These are phyloP conservation scores for Trachelus tabidus DNA, from an alignment of 2,888 invertebrate genomes.

Conservation along the genomic window DNA sequence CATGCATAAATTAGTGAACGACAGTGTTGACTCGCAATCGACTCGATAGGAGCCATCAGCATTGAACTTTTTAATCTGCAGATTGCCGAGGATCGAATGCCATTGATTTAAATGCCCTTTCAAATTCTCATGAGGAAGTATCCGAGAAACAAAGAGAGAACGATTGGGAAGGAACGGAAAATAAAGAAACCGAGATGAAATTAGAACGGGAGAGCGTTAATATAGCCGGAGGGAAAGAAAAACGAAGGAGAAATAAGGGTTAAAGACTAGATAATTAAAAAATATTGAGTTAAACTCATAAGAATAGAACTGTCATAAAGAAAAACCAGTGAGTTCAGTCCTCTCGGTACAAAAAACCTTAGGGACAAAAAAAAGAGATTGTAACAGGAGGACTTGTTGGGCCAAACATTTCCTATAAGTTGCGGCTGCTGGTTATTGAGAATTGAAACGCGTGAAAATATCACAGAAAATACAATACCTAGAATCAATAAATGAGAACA, in stretches of 20 bases:
- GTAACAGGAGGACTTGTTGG: background rate
- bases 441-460: slow-evolving; percentile 4
- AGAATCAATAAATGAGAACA: background rate
- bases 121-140: background rate
- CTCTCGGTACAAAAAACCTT: background rate
- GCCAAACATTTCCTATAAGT: background rate
- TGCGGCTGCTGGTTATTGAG: background rate
- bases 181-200: background rate
- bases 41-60: background rate
- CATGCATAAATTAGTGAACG: background rate
- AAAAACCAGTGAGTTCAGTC: background rate
- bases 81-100: background rate
- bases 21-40: background rate
- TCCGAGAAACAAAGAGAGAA: background rate
- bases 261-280: background rate
- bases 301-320: background rate
- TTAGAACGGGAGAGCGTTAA: background rate
- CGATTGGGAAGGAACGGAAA: background rate
- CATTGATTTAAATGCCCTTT: background rate
- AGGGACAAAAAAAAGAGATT: background rate
- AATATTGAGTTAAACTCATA: background rate
- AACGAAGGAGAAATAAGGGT: background rate
- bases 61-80: background rate
- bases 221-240: background rate
- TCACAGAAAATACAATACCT: background rate